Evolutionary conservation across 2,113 vertebrate genomes (phyloP).

Genomic region (Pontoporia blainvillei): DNA sequence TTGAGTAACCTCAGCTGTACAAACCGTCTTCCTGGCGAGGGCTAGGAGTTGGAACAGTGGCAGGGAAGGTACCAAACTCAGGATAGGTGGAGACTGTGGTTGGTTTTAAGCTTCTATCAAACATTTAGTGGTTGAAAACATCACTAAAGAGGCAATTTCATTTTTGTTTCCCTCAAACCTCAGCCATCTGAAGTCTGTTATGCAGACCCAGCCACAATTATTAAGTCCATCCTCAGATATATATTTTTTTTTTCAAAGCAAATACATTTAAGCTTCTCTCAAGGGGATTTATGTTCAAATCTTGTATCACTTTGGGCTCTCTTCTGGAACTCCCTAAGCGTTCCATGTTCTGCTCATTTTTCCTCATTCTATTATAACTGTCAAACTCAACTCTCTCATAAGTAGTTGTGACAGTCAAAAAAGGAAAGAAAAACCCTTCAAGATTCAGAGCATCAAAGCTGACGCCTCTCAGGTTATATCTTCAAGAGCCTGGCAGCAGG

Average conservation of each 20-base stretch:
- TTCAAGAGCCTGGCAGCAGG: neutral
- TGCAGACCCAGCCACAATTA: slow-evolving; percentile 6
- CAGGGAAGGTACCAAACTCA: neutral
- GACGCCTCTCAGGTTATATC: neutral
- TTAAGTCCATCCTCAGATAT: slow-evolving; percentile 36
- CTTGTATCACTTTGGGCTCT: slow-evolving; percentile 44
- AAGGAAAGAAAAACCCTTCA: slow-evolving; percentile 11
- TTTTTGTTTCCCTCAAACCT: slow-evolving; percentile 16
- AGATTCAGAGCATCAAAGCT: slow-evolving; percentile 30
- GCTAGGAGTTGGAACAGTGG: neutral
- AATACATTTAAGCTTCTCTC: slow-evolving; percentile 61
- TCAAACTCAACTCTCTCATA: slow-evolving; percentile 38
- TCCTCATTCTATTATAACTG: slow-evolving; percentile 34
- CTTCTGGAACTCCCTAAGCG: slow-evolving; percentile 36
- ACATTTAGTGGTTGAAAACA: neutral
- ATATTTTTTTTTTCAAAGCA: slow-evolving; percentile 1
- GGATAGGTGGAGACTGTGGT: neutral
- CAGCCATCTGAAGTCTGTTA: slow-evolving; percentile 46
- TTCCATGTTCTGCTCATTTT: neutral
- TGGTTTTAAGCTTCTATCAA: slow-evolving; percentile 29
- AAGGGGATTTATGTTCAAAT: slow-evolving; percentile 52
- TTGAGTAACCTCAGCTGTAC: fast-evolving
- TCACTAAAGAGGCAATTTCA: slow-evolving; percentile 49
- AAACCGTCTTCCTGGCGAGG: fast-evolving
- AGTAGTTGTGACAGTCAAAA: slow-evolving; percentile 61